phyloP scores from a whole-genome alignment of 2,888 invertebrate genomes.

The Pasiphila rectangulata region DNA sequence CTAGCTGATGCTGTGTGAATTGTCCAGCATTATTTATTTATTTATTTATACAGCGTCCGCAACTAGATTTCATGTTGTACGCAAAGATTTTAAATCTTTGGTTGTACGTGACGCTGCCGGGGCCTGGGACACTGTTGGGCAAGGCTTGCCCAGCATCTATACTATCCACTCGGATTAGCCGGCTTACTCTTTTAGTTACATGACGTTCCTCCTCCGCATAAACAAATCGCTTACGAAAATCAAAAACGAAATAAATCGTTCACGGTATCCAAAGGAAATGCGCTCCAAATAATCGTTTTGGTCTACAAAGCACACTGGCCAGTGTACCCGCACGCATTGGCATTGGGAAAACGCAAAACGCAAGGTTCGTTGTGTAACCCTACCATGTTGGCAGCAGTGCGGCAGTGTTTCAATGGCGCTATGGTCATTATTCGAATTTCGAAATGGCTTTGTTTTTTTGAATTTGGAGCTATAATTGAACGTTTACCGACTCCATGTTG shows the following conservation, averaged over 20 bases:
- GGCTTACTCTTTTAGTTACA: no score
- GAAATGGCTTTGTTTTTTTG: slow-evolving; percentile 39
- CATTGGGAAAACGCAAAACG: slow-evolving; percentile 32
- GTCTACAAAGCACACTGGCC: slow-evolving; percentile 37
- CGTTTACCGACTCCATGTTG: slow-evolving; percentile 30
- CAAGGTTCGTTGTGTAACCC: slow-evolving; percentile 41
- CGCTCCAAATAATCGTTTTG: slow-evolving; percentile 21
- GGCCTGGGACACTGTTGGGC: no score
- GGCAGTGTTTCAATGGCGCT: slow-evolving; percentile 43
- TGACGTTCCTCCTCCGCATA: no score
- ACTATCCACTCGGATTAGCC: no score
- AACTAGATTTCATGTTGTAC: no score
- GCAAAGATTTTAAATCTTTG: no score
- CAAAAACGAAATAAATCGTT: slow-evolving; percentile 10
- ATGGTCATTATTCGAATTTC: slow-evolving; percentile 44
- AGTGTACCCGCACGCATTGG: slow-evolving; percentile 34
- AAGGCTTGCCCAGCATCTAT: no score
- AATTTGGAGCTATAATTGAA: slow-evolving; percentile 5
- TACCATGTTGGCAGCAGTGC: slow-evolving; percentile 37
- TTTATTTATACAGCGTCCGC: no score
- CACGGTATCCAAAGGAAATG: slow-evolving; percentile 15
- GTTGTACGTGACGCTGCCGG: no score
- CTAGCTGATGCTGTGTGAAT: no score
- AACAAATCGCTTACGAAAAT: no score
- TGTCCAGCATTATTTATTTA: no score